These are phyloP conservation scores for Platycercus adscitus DNA, from an alignment of 2,113 vertebrate genomes.

Conservation along the genomic window DNA sequence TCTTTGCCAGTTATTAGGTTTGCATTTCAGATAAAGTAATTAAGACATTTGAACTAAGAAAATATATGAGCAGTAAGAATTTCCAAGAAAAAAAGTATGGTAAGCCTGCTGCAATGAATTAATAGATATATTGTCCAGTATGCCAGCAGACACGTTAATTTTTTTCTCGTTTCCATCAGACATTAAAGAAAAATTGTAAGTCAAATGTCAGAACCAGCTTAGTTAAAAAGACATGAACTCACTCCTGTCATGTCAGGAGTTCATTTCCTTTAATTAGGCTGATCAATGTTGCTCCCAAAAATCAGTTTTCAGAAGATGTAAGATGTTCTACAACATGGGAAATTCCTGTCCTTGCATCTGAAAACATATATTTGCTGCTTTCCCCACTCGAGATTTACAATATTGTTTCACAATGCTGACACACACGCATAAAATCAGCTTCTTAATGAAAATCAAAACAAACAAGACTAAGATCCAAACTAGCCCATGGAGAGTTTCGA, in stretches of 20 bases:
- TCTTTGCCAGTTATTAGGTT: neutral
- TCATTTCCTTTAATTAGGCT: neutral
- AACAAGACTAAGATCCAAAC: neutral
- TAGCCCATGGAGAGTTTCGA: constrained; percentile 8
- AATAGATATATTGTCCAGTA: neutral
- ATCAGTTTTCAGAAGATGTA: neutral
- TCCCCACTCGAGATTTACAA: neutral
- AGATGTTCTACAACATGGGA: neutral
- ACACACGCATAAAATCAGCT: neutral
- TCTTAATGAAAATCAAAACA: constrained; percentile 40
- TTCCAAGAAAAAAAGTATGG: neutral
- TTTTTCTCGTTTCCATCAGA: neutral
- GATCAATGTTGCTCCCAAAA: neutral
- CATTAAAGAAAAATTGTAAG: neutral
- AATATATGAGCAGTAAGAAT: neutral
- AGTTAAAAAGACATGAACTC: neutral
- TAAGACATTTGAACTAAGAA: neutral
- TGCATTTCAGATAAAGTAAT: neutral
- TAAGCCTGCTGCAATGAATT: neutral
- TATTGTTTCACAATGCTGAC: neutral
- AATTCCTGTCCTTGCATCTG: neutral
- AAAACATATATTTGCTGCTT: neutral
- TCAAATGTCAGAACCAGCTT: neutral
- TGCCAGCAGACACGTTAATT: neutral
- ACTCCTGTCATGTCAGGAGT: neutral